A percentile compares a stretch with the other conserved stretches of the same genome.
These are phyloP conservation scores for Trogon surrucura DNA, from an alignment of 2,113 vertebrate species.

Conservation along the genomic window DNA sequence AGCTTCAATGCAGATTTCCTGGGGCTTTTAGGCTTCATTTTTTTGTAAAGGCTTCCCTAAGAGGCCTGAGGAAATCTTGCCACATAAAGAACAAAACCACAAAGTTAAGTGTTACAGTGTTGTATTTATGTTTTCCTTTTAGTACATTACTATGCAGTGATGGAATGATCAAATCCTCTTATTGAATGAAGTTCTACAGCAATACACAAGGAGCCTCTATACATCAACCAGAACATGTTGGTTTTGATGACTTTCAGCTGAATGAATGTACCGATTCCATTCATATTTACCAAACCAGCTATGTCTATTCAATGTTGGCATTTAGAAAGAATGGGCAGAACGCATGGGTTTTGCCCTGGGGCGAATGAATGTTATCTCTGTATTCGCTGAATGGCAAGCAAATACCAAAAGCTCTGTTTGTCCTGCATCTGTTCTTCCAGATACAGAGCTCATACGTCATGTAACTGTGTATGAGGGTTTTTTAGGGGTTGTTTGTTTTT, in stretches of 20 bases:
- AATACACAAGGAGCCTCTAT: neutral
- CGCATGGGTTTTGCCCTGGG: neutral
- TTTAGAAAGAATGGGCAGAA: neutral
- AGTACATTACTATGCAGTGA: neutral
- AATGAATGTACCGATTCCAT: neutral
- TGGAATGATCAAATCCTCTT: neutral
- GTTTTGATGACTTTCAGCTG: neutral
- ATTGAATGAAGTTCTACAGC: neutral
- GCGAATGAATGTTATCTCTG: neutral
- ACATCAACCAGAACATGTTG: neutral
- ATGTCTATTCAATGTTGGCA: neutral
- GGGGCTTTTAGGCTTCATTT: neutral
- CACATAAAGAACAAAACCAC: neutral
- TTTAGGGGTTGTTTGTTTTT: neutral
- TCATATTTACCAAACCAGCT: neutral
- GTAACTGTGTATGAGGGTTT: neutral
- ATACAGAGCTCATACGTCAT: neutral
- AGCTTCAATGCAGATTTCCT: neutral
- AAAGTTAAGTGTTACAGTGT: neutral
- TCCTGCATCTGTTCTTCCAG: neutral
- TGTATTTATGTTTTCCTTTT: neutral
- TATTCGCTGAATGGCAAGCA: neutral
- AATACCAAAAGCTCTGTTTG: neutral
- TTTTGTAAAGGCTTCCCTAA: neutral
- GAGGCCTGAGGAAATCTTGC: neutral